Percentiles rank a stretch among this genome's conserved stretches.
phyloP scores from a whole-genome alignment of 2,888 invertebrate genomes.

The Reticulitermes lucifugus region DNA sequence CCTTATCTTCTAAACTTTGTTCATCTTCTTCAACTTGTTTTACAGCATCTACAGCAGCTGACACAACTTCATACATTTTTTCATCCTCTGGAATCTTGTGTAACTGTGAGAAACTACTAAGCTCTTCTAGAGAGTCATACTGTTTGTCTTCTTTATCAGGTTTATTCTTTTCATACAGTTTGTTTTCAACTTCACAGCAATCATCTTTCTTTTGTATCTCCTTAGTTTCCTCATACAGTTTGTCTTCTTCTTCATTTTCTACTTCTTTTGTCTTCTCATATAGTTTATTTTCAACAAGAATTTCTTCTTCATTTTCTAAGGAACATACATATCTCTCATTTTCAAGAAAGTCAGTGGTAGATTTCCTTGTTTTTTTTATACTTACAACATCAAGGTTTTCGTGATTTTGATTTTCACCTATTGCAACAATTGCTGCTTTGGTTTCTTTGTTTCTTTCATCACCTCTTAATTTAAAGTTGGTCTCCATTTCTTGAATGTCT shows the following conservation, averaged over 20 bases:
- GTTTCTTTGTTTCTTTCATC: background rate
- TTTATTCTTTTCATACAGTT: background rate
- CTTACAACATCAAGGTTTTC: background rate
- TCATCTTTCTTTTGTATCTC: background rate
- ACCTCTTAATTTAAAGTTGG: background rate
- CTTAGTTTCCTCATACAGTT: background rate
- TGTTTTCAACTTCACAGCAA: background rate
- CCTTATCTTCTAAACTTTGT: slow-evolving; percentile 1
- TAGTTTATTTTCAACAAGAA: slow-evolving; percentile 8
- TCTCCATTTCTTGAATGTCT: background rate
- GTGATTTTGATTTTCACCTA: background rate
- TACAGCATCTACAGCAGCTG: background rate
- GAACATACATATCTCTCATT: background rate
- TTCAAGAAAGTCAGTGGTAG: background rate
- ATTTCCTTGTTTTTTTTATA: background rate
- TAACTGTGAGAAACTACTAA: background rate
- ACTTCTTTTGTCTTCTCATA: background rate
- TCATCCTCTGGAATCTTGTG: background rate
- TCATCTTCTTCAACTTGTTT: background rate
- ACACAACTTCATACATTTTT: slow-evolving; percentile 27
- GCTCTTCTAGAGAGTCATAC: slow-evolving; percentile 19
- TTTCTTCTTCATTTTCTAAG: background rate
- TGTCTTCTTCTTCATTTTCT: background rate
- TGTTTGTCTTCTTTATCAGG: background rate
- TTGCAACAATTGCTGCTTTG: background rate